These are phyloP conservation scores for Rotaria magnacalcarata DNA, from an alignment of 2,888 invertebrate genomes.

Conservation along the genomic window DNA sequence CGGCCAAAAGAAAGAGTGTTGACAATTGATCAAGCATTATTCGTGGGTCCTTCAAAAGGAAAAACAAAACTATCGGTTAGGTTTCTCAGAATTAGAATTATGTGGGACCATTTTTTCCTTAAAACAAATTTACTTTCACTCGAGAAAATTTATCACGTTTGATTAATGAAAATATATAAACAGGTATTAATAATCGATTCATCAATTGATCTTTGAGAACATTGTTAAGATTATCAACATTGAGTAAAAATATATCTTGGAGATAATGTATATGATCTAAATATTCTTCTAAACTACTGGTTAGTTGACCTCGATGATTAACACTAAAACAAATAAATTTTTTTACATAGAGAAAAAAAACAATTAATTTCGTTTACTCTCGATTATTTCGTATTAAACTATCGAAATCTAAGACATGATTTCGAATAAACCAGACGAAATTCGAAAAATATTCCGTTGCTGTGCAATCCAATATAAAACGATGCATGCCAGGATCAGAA, in stretches of 20 bases:
- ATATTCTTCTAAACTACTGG: constrained; percentile 91
- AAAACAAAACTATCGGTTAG: not conserved
- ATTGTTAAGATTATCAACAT: constrained; percentile 84
- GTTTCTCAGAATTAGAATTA: too few relatives aligned
- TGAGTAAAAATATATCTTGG: constrained; percentile 86
- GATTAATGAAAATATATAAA: constrained; percentile 84
- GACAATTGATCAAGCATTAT: not conserved
- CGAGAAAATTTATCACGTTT: constrained; percentile 60
- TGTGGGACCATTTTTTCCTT: too few relatives aligned
- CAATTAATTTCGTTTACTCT: constrained; percentile 68
- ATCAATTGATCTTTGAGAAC: constrained; percentile 87
- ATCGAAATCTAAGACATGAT: constrained; percentile 90
- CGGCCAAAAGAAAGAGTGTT: not conserved
- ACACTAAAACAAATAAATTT: constrained; percentile 67
- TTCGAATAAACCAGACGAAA: constrained; percentile 96
- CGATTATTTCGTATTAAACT: constrained; percentile 84
- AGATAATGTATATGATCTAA: constrained; percentile 92
- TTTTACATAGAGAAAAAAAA: not conserved
- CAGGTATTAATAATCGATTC: constrained; percentile 81
- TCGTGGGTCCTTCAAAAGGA: not conserved
- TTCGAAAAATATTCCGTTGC: constrained; percentile 97
- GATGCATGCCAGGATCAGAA: constrained; percentile 70
- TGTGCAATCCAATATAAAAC: constrained; percentile 88
- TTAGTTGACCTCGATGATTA: constrained; percentile 79
- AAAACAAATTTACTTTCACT: not conserved